phyloP scores from a whole-genome alignment of 2,113 vertebrate species.

The Elgaria multicarinata region DNA sequence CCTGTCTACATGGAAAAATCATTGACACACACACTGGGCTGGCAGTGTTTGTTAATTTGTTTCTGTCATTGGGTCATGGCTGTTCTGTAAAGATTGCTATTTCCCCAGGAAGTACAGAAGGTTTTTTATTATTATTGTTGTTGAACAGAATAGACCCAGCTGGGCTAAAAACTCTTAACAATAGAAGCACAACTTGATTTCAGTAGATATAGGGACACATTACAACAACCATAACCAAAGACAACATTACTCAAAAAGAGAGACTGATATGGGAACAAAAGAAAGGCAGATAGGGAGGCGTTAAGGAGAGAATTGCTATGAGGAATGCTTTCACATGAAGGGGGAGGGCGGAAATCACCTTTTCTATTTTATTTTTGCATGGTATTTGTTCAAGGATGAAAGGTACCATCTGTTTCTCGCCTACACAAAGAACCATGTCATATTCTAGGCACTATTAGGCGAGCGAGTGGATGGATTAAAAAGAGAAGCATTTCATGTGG shows the following conservation, averaged over 20 bases:
- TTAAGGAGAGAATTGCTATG: conserved; percentile 13
- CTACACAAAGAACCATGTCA: neutral
- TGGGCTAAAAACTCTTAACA: neutral
- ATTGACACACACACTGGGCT: neutral
- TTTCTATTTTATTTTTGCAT: neutral
- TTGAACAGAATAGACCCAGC: neutral
- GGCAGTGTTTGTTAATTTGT: neutral
- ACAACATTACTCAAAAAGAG: neutral
- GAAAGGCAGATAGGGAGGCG: neutral
- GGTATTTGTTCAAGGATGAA: conserved; percentile 20
- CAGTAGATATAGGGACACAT: neutral
- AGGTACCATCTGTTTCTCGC: neutral
- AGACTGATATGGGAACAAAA: neutral
- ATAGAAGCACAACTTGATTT: conserved; percentile 1
- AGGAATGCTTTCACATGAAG: conserved; percentile 8
- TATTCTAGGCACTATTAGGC: conserved; percentile 5
- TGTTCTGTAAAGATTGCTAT: neutral
- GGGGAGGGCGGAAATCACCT: neutral
- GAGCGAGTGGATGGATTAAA: neutral
- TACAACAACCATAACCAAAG: neutral
- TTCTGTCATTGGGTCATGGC: neutral
- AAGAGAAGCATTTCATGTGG: neutral
- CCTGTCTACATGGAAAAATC: neutral
- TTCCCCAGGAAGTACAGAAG: neutral
- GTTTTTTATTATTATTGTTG: too few relatives aligned